Evolutionary conservation across 2,888 invertebrate species (phyloP), one percentile per base, ranked within the genome.

Genomic region (Panopea generosa): DNA sequence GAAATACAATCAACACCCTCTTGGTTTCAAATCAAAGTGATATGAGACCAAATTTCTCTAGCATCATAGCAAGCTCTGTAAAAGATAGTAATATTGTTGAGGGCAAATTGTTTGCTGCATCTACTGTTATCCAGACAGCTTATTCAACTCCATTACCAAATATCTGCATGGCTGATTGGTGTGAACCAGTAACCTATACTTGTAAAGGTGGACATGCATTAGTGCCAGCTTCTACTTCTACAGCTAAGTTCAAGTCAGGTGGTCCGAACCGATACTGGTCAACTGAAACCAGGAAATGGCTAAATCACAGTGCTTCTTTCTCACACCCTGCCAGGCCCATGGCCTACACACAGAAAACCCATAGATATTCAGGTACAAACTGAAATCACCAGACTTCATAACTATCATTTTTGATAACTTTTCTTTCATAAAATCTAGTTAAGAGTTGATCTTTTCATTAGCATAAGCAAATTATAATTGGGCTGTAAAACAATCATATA

Each of bases 261-360:
- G 26, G 40, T 29, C 38, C 63, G 43, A 27, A 43, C 53, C 53
- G 63, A 47, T 67, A 57, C 59, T 20, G 56, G 61, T 53, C 57
- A n/a, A 49, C 50, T 20, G 62, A 63, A 61, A 56, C 26, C 40
- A 18, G 61, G 24, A 59, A 45, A 59, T 38, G 55, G 66, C 61
- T 82, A 59, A 80, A 77, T 75, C 69, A 80, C 63, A 71, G 82
- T 67, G 75, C 80, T 71, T 84, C 78, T 33, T 78, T 78, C 71
- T 76, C 82, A 11, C 72, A 73, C 40, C 43, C 57, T 14, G 14
- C 61, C 24, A 52, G 69, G 27, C 66, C 69, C 18, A 40, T 60
- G 27, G 14, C 52, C 24, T 52, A 60, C 29, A 38, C 69, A 47
- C 55, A 69, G 20, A 49, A 24, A 16, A 62, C 50, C 47, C 11